phyloP scores from a whole-genome alignment of 1,140 invertebrate species.

The Drosophila eugracilis region DNA sequence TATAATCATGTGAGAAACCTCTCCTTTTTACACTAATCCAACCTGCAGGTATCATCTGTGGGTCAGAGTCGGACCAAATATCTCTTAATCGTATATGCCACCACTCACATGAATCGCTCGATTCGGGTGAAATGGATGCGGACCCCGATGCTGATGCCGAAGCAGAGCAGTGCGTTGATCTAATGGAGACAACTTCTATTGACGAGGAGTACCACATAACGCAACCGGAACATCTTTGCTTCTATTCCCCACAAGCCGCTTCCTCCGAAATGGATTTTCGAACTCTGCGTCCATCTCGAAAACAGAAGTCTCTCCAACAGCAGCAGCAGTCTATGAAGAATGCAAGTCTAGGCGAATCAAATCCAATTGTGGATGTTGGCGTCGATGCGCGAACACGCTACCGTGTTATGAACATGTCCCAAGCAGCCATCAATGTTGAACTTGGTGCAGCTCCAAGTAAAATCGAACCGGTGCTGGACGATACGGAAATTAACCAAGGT shows the following conservation, averaged over 20 bases:
- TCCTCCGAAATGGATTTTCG: conserved; percentile 66
- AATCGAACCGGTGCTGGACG: conserved; percentile 39
- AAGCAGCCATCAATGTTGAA: conserved; percentile 71
- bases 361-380: conserved; percentile 20
- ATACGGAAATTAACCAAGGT: conserved; percentile 8
- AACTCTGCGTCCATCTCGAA: conserved; percentile 72
- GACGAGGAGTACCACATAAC: conserved; percentile 81
- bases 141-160: conserved; percentile 85
- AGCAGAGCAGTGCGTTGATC: conserved; percentile 84
- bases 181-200: conserved; percentile 83
- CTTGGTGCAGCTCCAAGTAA: conserved; percentile 41
- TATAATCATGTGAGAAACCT: conserved; percentile 60
- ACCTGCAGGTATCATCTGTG: conserved; percentile 89
- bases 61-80: conserved; percentile 87
- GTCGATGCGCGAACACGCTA: conserved; percentile 66
- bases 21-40: conserved; percentile 19
- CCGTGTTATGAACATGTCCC: conserved; percentile 84
- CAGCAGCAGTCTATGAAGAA: no score
- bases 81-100: conserved; percentile 85
- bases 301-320: conserved; percentile 64
- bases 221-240: conserved; percentile 74
- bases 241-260: conserved; percentile 53
- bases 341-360: no score
- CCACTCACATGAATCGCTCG: conserved; percentile 89
- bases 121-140: conserved; percentile 88